Conservation (phyloP, 2,797 vertebrate species). For the Austrolebias charrua region DNA sequence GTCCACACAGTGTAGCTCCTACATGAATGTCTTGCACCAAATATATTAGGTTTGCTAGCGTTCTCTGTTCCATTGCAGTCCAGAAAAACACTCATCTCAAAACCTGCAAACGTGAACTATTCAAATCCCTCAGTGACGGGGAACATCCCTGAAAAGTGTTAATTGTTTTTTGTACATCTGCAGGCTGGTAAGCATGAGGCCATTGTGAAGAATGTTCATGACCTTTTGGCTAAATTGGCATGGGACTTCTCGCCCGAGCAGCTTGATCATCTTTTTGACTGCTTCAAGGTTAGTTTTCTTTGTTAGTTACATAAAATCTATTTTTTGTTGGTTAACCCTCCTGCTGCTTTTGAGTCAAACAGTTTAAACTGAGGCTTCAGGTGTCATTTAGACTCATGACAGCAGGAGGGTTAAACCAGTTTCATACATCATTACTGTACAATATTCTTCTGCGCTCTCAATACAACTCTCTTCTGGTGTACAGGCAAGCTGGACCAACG, state of each 20-base stretch:
- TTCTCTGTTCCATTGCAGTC: too few relatives aligned
- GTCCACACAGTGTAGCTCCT: too few relatives aligned
- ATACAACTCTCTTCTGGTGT: conserved; percentile 1
- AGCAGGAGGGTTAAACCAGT: too few relatives aligned
- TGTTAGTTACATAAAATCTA: not conserved
- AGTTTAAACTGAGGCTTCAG: too few relatives aligned
- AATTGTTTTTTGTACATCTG: conserved; percentile 23
- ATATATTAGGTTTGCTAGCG: too few relatives aligned
- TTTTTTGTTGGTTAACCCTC: not conserved
- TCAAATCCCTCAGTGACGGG: too few relatives aligned
- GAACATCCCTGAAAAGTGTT: not conserved
- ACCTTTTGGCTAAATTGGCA: conserved; percentile 95
- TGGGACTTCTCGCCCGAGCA: conserved; percentile 99
- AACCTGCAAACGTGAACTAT: too few relatives aligned
- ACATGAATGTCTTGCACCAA: too few relatives aligned
- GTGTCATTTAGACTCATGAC: too few relatives aligned
- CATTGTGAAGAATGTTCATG: conserved; percentile 99
- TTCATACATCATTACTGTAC: not conserved
- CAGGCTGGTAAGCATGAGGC: conserved; percentile 99
- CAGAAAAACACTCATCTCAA: too few relatives aligned
- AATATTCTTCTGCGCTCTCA: not conserved
- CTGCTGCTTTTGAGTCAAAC: too few relatives aligned
- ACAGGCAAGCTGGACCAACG: conserved; percentile 99
- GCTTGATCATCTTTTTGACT: conserved; percentile 98
- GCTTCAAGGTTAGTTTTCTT: conserved; percentile 85